Percentiles rank a stretch among this genome's conserved stretches.
Evolutionary conservation across 2,797 vertebrate species (phyloP).

Genomic region (Arctocebus calabarensis): DNA sequence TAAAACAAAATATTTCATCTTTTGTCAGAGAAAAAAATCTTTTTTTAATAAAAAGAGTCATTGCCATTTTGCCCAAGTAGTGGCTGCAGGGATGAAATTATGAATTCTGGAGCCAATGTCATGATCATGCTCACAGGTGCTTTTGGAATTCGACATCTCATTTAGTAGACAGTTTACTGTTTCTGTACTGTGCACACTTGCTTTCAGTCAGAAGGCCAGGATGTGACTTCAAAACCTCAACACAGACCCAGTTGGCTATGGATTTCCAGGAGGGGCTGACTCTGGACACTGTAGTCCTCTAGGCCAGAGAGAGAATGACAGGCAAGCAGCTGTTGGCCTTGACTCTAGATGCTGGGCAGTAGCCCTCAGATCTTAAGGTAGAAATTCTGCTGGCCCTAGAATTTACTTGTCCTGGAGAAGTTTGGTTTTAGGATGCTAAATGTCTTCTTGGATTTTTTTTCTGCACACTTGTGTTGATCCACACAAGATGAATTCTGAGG

Average conservation of each 20-base stretch:
- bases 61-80: not conserved
- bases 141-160: not conserved
- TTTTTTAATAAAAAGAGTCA: not conserved
- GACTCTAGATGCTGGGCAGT: not conserved
- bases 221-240: not conserved
- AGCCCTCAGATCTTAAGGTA: not conserved
- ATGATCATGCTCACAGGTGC: not conserved
- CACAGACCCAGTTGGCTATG: rapidly evolving
- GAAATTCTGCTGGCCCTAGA: not conserved
- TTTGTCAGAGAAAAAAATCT: not conserved
- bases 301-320: not conserved
- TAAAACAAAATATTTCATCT: not conserved
- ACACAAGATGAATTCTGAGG: not conserved
- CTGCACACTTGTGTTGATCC: not conserved
- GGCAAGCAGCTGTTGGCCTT: not conserved
- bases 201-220: not conserved
- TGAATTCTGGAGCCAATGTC: not conserved
- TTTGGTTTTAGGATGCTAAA: not conserved
- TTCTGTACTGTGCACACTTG: not conserved
- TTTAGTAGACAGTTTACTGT: not conserved
- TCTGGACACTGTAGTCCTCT: not conserved
- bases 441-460: not conserved
- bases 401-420: not conserved
- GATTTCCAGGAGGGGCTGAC: not conserved
- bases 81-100: not conserved